Conservation (phyloP, 1,140 invertebrate species). For the Rhynchophorus ferrugineus region DNA sequence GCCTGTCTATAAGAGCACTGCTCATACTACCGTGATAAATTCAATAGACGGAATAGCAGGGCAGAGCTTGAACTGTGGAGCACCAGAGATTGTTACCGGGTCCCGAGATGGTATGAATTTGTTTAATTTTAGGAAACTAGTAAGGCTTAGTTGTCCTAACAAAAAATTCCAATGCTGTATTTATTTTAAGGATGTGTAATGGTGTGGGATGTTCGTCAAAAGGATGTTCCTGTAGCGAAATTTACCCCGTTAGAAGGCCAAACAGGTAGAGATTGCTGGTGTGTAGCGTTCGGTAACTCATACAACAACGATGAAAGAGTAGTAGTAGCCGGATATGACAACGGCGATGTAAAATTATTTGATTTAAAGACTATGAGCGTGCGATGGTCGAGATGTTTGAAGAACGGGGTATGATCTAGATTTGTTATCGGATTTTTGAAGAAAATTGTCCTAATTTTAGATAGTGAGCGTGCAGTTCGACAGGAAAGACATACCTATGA, state of each 20-base stretch:
- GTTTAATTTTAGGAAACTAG: too few species aligned
- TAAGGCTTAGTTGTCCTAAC: background rate
- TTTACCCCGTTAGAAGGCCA: slow-evolving; percentile 64
- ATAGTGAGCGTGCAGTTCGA: slow-evolving; percentile 89
- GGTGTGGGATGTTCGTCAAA: slow-evolving; percentile 92
- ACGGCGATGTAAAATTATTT: slow-evolving; percentile 94
- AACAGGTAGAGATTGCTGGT: slow-evolving; percentile 73
- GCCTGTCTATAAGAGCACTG: slow-evolving; percentile 74
- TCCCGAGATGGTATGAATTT: slow-evolving; percentile 78
- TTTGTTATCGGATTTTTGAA: slow-evolving; percentile 18
- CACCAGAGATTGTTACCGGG: slow-evolving; percentile 90
- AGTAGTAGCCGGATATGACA: slow-evolving; percentile 89
- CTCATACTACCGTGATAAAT: slow-evolving; percentile 86
- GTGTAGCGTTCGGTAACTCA: slow-evolving; percentile 81
- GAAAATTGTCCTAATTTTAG: slow-evolving; percentile 40
- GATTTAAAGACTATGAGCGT: slow-evolving; percentile 80
- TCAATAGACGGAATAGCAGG: slow-evolving; percentile 90
- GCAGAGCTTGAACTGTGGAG: slow-evolving; percentile 70
- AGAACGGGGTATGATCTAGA: slow-evolving; percentile 68
- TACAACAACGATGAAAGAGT: slow-evolving; percentile 78
- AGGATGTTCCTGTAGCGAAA: slow-evolving; percentile 76
- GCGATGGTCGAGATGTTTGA: slow-evolving; percentile 86
- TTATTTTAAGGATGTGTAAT: slow-evolving; percentile 67
- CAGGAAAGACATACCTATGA: slow-evolving; percentile 89
- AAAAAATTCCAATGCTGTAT: background rate